phyloP scores from a whole-genome alignment of 2,113 vertebrate genomes.

The Argyrosomus japonicus region DNA sequence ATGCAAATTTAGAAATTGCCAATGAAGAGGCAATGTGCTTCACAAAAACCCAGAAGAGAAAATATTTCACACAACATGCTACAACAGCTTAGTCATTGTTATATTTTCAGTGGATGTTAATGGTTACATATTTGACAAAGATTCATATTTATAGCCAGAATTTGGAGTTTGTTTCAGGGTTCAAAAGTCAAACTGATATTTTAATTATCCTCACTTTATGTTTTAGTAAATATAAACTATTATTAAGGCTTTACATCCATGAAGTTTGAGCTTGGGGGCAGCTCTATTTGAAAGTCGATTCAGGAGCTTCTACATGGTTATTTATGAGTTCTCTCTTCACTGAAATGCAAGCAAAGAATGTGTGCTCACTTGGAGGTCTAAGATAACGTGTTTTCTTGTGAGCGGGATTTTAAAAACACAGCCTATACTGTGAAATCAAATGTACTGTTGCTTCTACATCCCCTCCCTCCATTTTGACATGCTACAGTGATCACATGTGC shows the following conservation, averaged over 20 bases:
- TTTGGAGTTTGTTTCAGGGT: neutral
- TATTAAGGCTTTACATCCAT: neutral
- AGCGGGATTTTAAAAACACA: neutral
- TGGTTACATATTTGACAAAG: neutral
- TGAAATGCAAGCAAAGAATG: neutral
- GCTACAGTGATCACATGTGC: neutral
- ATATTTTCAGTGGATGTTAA: constrained; percentile 3
- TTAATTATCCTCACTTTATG: neutral
- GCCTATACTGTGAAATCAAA: neutral
- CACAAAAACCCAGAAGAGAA: neutral
- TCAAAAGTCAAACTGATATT: neutral
- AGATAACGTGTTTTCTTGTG: neutral
- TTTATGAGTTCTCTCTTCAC: neutral
- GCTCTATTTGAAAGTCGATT: neutral
- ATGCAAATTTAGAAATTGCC: neutral
- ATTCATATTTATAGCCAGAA: neutral
- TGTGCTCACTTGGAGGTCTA: neutral
- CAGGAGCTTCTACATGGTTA: neutral
- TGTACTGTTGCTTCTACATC: neutral
- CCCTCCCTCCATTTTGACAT: constrained; percentile 7
- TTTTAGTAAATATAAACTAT: neutral
- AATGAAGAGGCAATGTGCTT: no score
- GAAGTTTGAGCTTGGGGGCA: neutral
- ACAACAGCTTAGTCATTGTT: neutral
- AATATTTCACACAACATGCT: neutral